Conservation (phyloP, 2,888 invertebrate species). For the Nycteola revayana region DNA sequence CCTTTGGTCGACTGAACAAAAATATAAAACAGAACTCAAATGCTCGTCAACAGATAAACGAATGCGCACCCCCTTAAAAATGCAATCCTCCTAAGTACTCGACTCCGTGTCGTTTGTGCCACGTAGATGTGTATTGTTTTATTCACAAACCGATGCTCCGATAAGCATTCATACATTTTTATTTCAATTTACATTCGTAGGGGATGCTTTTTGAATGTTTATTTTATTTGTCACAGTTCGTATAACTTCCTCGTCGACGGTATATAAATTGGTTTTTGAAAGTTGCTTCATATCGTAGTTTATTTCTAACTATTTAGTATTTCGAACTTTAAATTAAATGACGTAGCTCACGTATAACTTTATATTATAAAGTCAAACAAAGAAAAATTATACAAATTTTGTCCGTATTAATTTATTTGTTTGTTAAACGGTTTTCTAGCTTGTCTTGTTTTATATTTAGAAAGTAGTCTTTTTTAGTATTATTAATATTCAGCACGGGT, state of each 20-base stretch:
- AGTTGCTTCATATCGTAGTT: too few relatives aligned
- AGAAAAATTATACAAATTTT: too few relatives aligned
- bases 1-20: too few relatives aligned
- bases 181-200: slow-evolving; percentile 53
- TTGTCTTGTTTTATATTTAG: too few relatives aligned
- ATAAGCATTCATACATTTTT: slow-evolving; percentile 57
- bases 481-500: too few relatives aligned
- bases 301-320: too few relatives aligned
- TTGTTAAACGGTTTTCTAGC: background rate
- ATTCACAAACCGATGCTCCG: slow-evolving; percentile 50
- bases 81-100: slow-evolving; percentile 20
- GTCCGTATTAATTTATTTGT: too few relatives aligned
- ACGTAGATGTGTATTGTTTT: slow-evolving; percentile 46
- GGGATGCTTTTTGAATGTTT: slow-evolving; percentile 36
- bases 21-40: too few relatives aligned
- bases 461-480: too few relatives aligned
- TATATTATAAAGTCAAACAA: too few relatives aligned
- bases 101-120: slow-evolving; percentile 28
- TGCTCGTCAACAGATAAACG: background rate
- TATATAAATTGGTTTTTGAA: slow-evolving; percentile 4
- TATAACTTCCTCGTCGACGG: slow-evolving; percentile 14
- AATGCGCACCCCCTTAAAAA: slow-evolving; percentile 13
- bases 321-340: too few relatives aligned
- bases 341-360: too few relatives aligned
- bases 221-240: slow-evolving; percentile 29